Conservation (phyloP, 2,113 vertebrate genomes). For the Manacus vitellinus region DNA sequence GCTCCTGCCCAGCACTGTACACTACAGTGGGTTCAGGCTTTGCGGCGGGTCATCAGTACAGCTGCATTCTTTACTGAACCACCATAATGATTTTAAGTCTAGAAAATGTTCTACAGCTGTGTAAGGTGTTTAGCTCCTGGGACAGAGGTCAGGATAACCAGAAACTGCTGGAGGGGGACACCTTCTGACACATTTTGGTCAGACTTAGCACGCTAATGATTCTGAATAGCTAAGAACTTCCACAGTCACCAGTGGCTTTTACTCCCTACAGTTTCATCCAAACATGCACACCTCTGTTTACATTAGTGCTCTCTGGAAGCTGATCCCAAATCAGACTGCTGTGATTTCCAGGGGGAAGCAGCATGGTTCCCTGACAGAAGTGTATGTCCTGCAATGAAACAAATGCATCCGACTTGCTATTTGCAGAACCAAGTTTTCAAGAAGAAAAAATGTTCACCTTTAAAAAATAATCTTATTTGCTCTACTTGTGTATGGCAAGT, state of each 20-base stretch:
- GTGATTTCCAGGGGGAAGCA: neutral
- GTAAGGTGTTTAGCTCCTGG: neutral
- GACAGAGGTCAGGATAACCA: neutral
- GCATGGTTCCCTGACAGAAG: neutral
- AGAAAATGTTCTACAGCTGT: neutral
- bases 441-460: neutral
- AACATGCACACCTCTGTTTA: neutral
- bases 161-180: neutral
- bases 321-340: neutral
- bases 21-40: neutral
- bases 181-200: neutral
- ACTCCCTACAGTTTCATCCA: neutral
- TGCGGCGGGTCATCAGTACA: neutral
- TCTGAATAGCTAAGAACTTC: neutral
- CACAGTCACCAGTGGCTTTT: neutral
- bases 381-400: neutral
- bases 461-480: neutral
- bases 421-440: neutral
- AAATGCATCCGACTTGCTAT: neutral
- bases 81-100: neutral
- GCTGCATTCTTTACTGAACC: neutral
- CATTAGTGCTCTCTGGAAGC: neutral
- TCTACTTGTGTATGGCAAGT: fast-evolving
- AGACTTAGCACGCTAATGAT: neutral
- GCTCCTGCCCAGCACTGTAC: neutral